Percentiles rank a stretch among this genome's conserved stretches.
These are phyloP conservation scores for Pogonomyrmex barbatus DNA, from an alignment of 1,140 invertebrate species.

Conservation along the genomic window DNA sequence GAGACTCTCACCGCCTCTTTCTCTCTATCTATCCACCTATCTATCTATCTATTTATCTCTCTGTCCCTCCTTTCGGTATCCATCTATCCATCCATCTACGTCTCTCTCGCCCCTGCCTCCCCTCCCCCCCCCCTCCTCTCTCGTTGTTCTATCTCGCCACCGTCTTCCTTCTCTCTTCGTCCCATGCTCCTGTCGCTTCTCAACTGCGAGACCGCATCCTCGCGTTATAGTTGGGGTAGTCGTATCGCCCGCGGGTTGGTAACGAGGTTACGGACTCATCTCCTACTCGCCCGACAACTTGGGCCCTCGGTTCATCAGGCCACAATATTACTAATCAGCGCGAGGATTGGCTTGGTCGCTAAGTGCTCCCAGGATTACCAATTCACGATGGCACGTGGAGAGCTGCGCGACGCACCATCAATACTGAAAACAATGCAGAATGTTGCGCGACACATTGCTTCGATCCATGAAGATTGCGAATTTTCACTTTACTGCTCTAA, in stretches of 20 bases:
- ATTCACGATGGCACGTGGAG: conserved; percentile 79
- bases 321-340: conserved; percentile 86
- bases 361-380: conserved; percentile 84
- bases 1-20: conserved; percentile 42
- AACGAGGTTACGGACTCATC: conserved; percentile 86
- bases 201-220: conserved; percentile 68
- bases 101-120: neutral
- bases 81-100: conserved; percentile 49
- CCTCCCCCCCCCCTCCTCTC: neutral
- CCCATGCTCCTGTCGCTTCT: conserved; percentile 38
- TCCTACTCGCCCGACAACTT: conserved; percentile 83
- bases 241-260: conserved; percentile 79
- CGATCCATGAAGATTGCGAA: neutral
- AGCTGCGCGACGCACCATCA: neutral
- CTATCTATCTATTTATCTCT: conserved; percentile 46
- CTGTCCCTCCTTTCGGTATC: conserved; percentile 41
- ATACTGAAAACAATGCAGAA: conserved; percentile 42
- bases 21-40: conserved; percentile 16
- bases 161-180: conserved; percentile 32
- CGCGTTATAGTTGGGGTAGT: conserved; percentile 79
- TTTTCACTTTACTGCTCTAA: neutral
- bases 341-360: conserved; percentile 81
- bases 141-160: neutral
- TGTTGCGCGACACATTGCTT: neutral
- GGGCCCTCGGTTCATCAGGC: conserved; percentile 85